Conservation (phyloP, 1,140 invertebrate genomes). For the Chrysomallon squamiferum region DNA sequence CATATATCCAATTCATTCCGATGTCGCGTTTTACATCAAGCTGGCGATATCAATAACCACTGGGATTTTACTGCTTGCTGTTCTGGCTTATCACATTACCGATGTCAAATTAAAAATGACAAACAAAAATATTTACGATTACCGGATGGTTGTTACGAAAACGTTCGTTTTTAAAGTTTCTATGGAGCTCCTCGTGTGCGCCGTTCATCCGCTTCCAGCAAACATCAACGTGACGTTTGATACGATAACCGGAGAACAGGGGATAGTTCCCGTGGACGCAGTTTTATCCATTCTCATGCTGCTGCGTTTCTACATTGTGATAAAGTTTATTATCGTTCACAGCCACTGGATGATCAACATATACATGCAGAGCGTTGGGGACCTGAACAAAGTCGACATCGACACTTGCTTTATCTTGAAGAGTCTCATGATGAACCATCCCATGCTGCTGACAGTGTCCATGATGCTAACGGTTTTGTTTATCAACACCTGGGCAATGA, state of each 20-base stretch:
- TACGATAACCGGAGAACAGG: slow-evolving; percentile 19
- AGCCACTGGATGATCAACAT: neutral
- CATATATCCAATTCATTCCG: slow-evolving; percentile 25
- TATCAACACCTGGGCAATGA: no score
- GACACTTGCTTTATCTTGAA: no score
- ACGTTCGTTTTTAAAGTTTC: no score
- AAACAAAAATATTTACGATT: slow-evolving; percentile 34
- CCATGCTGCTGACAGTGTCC: no score
- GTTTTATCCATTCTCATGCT: slow-evolving; percentile 62
- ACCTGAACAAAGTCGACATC: no score
- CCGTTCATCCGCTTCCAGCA: slow-evolving; percentile 54
- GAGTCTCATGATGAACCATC: no score
- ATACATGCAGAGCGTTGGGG: neutral
- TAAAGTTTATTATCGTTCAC: slow-evolving; percentile 18
- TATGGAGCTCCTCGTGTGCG: slow-evolving; percentile 43
- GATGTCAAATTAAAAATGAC: slow-evolving; percentile 48
- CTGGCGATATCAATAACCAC: slow-evolving; percentile 71
- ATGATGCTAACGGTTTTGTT: no score
- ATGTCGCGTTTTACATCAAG: slow-evolving; percentile 40
- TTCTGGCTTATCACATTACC: slow-evolving; percentile 43
- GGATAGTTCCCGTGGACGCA: slow-evolving; percentile 47
- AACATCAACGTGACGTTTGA: slow-evolving; percentile 27
- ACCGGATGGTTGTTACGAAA: slow-evolving; percentile 22
- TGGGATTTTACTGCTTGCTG: slow-evolving; percentile 32
- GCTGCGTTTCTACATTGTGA: slow-evolving; percentile 55